These are phyloP conservation scores for Lipophrys pholis DNA, from an alignment of 2,113 vertebrate species.

Conservation along the genomic window DNA sequence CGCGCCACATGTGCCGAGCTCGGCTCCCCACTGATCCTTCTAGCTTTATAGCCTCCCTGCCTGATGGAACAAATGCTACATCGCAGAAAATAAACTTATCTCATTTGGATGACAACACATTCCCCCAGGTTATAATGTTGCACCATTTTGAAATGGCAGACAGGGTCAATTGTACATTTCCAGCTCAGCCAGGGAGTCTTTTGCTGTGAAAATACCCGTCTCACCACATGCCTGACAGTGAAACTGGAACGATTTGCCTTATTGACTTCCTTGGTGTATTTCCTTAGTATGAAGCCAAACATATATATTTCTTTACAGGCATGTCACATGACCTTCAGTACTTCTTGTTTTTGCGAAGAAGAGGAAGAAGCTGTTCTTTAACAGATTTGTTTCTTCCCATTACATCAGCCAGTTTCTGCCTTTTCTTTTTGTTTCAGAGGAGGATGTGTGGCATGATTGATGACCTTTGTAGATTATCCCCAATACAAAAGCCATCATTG, in stretches of 20 bases:
- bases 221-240: conserved; percentile 70
- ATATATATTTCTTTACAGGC: conserved; percentile 33
- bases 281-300: conserved; percentile 24
- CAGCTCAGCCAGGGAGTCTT: conserved; percentile 79
- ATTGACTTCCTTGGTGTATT: conserved; percentile 57
- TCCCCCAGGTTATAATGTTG: conserved; percentile 91
- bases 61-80: conserved; percentile 94
- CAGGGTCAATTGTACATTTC: conserved; percentile 86
- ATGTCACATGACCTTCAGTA: not conserved
- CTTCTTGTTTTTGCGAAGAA: conserved; percentile 32
- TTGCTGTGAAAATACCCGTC: conserved; percentile 72
- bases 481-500: conserved; percentile 79
- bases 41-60: conserved; percentile 90
- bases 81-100: conserved; percentile 95
- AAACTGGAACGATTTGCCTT: conserved; percentile 71
- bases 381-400: conserved; percentile 55
- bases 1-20: conserved; percentile 85
- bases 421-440: conserved; percentile 37
- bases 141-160: conserved; percentile 84
- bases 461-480: conserved; percentile 78
- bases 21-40: conserved; percentile 88
- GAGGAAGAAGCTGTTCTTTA: conserved; percentile 21
- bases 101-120: conserved; percentile 95
- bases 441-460: conserved; percentile 78
- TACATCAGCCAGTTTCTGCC: conserved; percentile 23